A percentile compares a stretch with the other conserved stretches of the same genome.
phyloP scores from a whole-genome alignment of 2,113 vertebrate genomes.

The Morone chrysops region DNA sequence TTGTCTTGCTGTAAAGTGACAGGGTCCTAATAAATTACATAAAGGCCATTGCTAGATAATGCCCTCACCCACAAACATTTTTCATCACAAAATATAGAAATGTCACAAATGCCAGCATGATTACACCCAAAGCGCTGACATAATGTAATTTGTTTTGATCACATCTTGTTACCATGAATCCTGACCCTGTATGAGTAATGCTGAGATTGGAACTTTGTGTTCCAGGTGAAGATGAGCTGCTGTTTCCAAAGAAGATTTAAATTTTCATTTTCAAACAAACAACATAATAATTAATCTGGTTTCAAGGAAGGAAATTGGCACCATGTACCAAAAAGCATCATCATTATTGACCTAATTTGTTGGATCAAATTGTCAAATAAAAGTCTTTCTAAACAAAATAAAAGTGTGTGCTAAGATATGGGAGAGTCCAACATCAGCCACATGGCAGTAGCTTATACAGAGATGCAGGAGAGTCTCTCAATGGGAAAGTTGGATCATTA shows the following conservation, averaged over 20 bases:
- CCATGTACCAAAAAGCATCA: constrained; percentile 11
- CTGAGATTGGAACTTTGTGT: constrained; percentile 51
- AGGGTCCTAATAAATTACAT: constrained; percentile 36
- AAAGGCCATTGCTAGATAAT: constrained; percentile 4
- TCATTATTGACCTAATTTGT: neutral
- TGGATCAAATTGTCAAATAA: neutral
- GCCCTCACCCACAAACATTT: constrained; percentile 12
- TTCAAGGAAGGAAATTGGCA: neutral
- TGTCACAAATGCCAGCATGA: constrained; percentile 22
- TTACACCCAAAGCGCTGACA: neutral
- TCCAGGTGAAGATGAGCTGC: constrained; percentile 58
- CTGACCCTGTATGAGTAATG: constrained; percentile 35
- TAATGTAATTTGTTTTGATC: constrained; percentile 30
- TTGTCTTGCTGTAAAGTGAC: constrained; percentile 25
- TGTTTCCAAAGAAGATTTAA: constrained; percentile 27
- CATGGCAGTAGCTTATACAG: constrained; percentile 75
- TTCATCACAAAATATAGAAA: constrained; percentile 17
- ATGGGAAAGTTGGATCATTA: constrained; percentile 79
- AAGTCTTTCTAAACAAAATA: neutral
- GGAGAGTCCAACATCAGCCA: constrained; percentile 74
- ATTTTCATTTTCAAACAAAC: neutral
- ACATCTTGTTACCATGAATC: constrained; percentile 5
- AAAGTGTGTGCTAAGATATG: constrained; percentile 63
- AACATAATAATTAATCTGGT: neutral
- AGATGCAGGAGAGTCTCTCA: constrained; percentile 60